Evolutionary conservation across 1,140 invertebrate species (phyloP).

Genomic region (Apis dorsata): DNA sequence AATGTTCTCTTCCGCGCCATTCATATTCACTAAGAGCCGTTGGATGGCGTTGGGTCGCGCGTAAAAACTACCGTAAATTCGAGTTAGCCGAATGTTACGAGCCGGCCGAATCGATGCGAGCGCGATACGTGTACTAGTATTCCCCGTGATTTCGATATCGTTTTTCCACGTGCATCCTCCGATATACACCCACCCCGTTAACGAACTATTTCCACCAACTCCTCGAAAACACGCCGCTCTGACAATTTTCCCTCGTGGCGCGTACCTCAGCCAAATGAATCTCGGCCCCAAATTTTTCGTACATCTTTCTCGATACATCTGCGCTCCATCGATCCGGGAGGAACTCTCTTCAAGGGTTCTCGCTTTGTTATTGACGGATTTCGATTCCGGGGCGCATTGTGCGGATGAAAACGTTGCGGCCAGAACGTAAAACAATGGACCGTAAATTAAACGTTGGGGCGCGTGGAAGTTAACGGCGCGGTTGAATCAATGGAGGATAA

Average conservation of each 20-base stretch:
- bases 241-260: no score
- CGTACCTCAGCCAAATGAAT: no score
- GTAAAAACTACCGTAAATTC: conserved; percentile 50
- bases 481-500: no score
- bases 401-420: fast-evolving
- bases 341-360: no score
- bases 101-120: conserved; percentile 25
- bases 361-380: not conserved
- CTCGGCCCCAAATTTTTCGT: no score
- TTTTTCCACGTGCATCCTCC: not conserved
- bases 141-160: conserved; percentile 36
- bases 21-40: conserved; percentile 48
- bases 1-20: conserved; percentile 40
- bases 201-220: conserved; percentile 32
- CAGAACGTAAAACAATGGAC: not conserved
- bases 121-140: conserved; percentile 7
- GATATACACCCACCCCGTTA: conserved; percentile 11
- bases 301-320: no score
- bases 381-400: not conserved
- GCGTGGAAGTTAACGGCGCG: not conserved
- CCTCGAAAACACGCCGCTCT: no score
- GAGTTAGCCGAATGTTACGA: conserved; percentile 34
- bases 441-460: not conserved
- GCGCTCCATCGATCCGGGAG: no score
- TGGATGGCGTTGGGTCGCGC: not conserved